phyloP scores from a whole-genome alignment of 1,140 invertebrate species.

The Drosophila ambigua region DNA sequence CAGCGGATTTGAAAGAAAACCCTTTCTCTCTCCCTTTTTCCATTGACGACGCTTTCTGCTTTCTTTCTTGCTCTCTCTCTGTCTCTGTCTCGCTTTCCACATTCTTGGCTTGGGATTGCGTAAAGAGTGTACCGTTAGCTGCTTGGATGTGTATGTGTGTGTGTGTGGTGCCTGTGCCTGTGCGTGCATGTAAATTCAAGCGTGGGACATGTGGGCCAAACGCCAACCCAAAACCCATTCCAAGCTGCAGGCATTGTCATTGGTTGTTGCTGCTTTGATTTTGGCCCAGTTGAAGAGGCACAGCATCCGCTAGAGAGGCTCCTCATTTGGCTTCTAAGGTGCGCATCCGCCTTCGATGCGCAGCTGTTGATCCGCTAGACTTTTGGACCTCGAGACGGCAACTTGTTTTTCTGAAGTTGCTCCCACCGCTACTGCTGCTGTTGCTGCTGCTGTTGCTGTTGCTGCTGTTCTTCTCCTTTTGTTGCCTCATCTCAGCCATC shows the following conservation, averaged over 20 bases:
- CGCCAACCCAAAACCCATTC: slow-evolving; percentile 34
- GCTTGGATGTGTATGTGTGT: slow-evolving; percentile 46
- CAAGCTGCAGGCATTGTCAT: neutral
- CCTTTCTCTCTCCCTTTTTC: slow-evolving; percentile 64
- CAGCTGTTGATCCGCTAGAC: slow-evolving; percentile 20
- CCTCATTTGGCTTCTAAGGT: slow-evolving; percentile 74
- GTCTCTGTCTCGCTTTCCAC: slow-evolving; percentile 48
- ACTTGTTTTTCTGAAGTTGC: slow-evolving; percentile 58
- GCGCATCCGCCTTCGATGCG: slow-evolving; percentile 71
- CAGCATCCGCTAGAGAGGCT: slow-evolving; percentile 71
- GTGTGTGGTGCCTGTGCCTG: slow-evolving; percentile 7
- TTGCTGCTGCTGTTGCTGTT: slow-evolving; percentile 18
- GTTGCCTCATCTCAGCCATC: slow-evolving; percentile 16
- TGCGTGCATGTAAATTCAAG: slow-evolving; percentile 70
- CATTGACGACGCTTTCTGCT: slow-evolving; percentile 36
- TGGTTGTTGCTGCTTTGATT: slow-evolving; percentile 45
- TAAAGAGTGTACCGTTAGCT: slow-evolving; percentile 73
- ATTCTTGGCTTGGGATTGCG: slow-evolving; percentile 71
- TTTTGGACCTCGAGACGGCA: slow-evolving; percentile 52
- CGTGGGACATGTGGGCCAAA: slow-evolving; percentile 70
- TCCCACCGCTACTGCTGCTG: slow-evolving; percentile 17
- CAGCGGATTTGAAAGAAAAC: slow-evolving; percentile 61
- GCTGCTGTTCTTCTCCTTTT: slow-evolving; percentile 33
- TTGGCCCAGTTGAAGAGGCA: slow-evolving; percentile 71
- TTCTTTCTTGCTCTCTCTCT: slow-evolving; percentile 42